A percentile compares a stretch with the other conserved stretches of the same genome.
Evolutionary conservation across 2,888 invertebrate genomes (phyloP).

Genomic region (Caenorhabditis becei): DNA sequence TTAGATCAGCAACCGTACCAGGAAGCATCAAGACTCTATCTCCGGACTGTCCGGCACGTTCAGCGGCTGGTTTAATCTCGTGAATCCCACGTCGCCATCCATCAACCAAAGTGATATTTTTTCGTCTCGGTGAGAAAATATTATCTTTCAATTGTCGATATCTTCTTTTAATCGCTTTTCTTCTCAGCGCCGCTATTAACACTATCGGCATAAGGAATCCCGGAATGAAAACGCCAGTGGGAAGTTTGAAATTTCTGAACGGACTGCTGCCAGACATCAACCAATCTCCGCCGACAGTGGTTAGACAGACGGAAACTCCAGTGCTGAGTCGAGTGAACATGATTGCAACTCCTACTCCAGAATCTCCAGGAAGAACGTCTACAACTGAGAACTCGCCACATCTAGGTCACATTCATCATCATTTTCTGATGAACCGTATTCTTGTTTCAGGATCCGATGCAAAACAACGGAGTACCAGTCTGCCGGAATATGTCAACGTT

Average conservation of each 20-base stretch:
- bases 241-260: constrained; percentile 50
- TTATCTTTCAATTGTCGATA: constrained; percentile 26
- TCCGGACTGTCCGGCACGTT: constrained; percentile 58
- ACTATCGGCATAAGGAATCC: constrained; percentile 36
- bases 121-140: constrained; percentile 59
- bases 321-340: background rate
- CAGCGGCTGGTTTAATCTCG: constrained; percentile 54
- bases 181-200: constrained; percentile 54
- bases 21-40: constrained; percentile 57
- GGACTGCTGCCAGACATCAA: constrained; percentile 35
- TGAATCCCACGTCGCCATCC: constrained; percentile 52
- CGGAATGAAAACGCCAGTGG: constrained; percentile 47
- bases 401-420: constrained; percentile 23
- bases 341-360: background rate
- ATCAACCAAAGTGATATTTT: constrained; percentile 60
- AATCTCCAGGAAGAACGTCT: constrained; percentile 23
- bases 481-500: constrained; percentile 63
- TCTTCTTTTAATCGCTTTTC: constrained; percentile 14
- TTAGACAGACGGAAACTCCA: background rate
- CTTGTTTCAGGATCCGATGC: constrained; percentile 32
- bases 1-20: constrained; percentile 42
- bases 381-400: constrained; percentile 43
- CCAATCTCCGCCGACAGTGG: constrained; percentile 15
- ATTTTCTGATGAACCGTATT: background rate
- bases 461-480: constrained; percentile 59